A percentile compares a stretch with the other conserved stretches of the same genome.
Conservation (phyloP, 1,140 invertebrate species). For the Bombus fervidus region DNA sequence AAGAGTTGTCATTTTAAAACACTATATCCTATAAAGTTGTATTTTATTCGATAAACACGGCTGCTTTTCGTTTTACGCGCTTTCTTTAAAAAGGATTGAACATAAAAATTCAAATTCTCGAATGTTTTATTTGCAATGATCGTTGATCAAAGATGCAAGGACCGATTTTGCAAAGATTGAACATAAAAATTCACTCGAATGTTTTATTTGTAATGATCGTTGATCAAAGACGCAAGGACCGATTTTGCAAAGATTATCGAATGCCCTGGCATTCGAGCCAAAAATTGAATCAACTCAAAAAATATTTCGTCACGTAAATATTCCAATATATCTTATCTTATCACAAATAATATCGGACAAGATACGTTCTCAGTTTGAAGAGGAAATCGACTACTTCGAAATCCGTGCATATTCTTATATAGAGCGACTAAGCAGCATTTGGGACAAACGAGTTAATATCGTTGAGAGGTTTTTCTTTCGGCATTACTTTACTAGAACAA, state of each 20-base stretch:
- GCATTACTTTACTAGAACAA: constrained; percentile 30
- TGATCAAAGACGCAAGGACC: constrained; percentile 40
- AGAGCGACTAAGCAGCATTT: not conserved
- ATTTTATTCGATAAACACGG: not conserved
- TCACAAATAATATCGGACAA: not conserved
- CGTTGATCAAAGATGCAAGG: constrained; percentile 45
- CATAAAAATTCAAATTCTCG: not conserved
- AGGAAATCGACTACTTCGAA: not conserved
- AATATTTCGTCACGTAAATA: too few relatives aligned
- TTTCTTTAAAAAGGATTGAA: not conserved
- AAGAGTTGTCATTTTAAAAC: not conserved
- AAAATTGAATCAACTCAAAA: not conserved
- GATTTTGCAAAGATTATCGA: constrained; percentile 20
- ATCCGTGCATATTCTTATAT: constrained; percentile 37
- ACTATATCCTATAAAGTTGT: not conserved
- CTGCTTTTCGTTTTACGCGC: not conserved
- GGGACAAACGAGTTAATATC: not conserved
- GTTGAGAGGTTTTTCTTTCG: constrained; percentile 11
- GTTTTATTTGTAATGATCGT: constrained; percentile 52
- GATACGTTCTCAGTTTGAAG: not conserved
- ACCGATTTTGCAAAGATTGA: constrained; percentile 19
- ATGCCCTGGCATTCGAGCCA: constrained; percentile 25
- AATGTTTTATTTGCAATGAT: constrained; percentile 44
- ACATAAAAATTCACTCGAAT: not conserved
- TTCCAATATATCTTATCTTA: not conserved